These are phyloP conservation scores for Damaliscus lunatus DNA, from an alignment of 2,113 vertebrate species.

Conservation along the genomic window DNA sequence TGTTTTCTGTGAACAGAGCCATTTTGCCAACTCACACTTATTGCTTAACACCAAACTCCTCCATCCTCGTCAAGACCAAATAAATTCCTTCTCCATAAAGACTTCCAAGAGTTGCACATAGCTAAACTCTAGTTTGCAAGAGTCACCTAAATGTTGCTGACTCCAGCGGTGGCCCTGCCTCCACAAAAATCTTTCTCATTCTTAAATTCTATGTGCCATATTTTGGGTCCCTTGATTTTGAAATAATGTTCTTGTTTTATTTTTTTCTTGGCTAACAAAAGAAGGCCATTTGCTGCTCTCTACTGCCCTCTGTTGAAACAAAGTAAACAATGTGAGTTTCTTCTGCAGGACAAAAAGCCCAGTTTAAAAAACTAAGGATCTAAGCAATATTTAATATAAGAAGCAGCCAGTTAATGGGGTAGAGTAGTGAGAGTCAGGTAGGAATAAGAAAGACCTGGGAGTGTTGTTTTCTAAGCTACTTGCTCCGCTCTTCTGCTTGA, in stretches of 20 bases:
- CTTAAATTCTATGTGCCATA: not conserved
- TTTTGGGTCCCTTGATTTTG: not conserved
- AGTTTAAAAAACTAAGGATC: not conserved
- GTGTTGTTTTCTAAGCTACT: not conserved
- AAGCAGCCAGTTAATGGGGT: not conserved
- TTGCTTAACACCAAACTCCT: not conserved
- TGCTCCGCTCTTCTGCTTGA: not conserved
- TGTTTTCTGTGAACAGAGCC: not conserved
- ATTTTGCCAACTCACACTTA: not conserved
- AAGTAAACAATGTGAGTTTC: not conserved
- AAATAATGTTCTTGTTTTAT: not conserved
- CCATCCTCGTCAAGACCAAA: not conserved
- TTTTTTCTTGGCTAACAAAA: not conserved
- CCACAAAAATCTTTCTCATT: not conserved
- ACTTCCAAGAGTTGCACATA: not conserved
- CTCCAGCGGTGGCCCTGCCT: not conserved
- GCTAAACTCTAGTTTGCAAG: not conserved
- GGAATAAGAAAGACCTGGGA: not conserved
- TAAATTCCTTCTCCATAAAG: not conserved
- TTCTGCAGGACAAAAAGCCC: not conserved
- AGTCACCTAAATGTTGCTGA: not conserved
- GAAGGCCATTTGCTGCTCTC: not conserved
- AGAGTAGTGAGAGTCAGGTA: not conserved
- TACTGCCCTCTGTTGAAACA: constrained; percentile 40
- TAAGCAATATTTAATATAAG: not conserved